These are phyloP conservation scores for Cottoperca gobio DNA, from an alignment of 2,797 vertebrate genomes.

Conservation along the genomic window DNA sequence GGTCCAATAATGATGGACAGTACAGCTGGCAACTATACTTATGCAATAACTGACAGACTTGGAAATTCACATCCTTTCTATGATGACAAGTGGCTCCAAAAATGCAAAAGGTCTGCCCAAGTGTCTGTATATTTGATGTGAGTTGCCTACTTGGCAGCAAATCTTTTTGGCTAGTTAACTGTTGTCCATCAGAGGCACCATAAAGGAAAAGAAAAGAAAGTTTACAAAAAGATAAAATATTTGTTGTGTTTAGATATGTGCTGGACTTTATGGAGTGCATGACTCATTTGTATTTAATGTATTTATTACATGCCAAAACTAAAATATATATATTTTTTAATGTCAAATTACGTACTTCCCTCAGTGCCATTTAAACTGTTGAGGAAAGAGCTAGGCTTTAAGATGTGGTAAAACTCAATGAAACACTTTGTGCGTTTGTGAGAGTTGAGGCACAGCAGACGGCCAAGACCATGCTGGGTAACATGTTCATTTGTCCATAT, in stretches of 20 bases:
- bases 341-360: slow-evolving; percentile 10
- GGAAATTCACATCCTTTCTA: slow-evolving; percentile 52
- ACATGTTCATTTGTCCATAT: slow-evolving; percentile 85
- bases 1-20: slow-evolving; percentile 28
- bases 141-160: slow-evolving; percentile 44
- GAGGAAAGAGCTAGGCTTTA: slow-evolving; percentile 23
- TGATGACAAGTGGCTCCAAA: slow-evolving; percentile 45
- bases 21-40: slow-evolving; percentile 30
- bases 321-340: background rate
- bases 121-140: slow-evolving; percentile 59
- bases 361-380: slow-evolving; percentile 7
- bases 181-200: slow-evolving; percentile 46
- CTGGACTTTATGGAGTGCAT: background rate
- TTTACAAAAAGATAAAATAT: slow-evolving; percentile 31
- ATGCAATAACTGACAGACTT: slow-evolving; percentile 56
- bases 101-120: slow-evolving; percentile 39
- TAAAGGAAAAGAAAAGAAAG: slow-evolving; percentile 7
- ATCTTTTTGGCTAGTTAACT: slow-evolving; percentile 36
- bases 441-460: slow-evolving; percentile 71
- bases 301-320: background rate
- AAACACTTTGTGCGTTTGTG: slow-evolving; percentile 60
- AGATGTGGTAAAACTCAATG: slow-evolving; percentile 48
- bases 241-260: too few relatives aligned
- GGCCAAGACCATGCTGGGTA: slow-evolving; percentile 74
- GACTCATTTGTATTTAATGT: background rate